Evolutionary conservation across 1,140 invertebrate genomes (phyloP), one percentile per base, ranked within the genome.

Genomic region (Brachionus rubens): DNA sequence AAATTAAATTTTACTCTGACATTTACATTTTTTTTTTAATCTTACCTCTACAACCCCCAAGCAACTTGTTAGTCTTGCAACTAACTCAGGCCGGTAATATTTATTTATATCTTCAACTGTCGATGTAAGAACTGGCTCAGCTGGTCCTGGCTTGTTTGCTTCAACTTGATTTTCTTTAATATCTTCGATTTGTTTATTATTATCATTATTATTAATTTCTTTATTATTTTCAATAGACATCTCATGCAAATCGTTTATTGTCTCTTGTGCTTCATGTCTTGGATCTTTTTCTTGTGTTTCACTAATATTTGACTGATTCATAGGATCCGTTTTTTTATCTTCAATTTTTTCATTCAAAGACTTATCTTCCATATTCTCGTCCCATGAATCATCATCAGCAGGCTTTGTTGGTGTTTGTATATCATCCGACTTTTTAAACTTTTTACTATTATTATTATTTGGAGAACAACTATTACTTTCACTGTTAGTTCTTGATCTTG

Each of bases 91-190:
- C 12, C 40, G 12, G 19, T 72, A 72, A 24, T 50, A 50, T 52
- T 72, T 72, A 36, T 54, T 54, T 40, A 72, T 72, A 26, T 72
- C 68, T 19, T 72, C 68, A 10, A 54, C 46, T 10, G 46, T 72
- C 12, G 68, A 72, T 7, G 30, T 72, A 10, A 72, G 28, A 48
- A 72, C 24, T 9, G 59, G 59, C 21, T 43, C 59, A 21, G 24
- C n/a, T 24, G 26, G 43, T 46, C 4, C n/a, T 10, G 43, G 36
- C 6, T 65, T n/a, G n/a, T n/a, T 65, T 21, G 26, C 24, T 46
- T 65, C 40, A n/a, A 36, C 21, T 46, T 43, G 36, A 21, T 65
- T 65, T 19, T 65, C 59, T 65, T 65, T 65, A 12, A 24, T 26
- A 43, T 65, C 59, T 65, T 65, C 59, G n/a, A 19, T 21, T 41